A percentile compares a stretch with the other conserved stretches of the same genome.
Conservation (phyloP, 2,797 vertebrate species). For the Florisuga fusca region DNA sequence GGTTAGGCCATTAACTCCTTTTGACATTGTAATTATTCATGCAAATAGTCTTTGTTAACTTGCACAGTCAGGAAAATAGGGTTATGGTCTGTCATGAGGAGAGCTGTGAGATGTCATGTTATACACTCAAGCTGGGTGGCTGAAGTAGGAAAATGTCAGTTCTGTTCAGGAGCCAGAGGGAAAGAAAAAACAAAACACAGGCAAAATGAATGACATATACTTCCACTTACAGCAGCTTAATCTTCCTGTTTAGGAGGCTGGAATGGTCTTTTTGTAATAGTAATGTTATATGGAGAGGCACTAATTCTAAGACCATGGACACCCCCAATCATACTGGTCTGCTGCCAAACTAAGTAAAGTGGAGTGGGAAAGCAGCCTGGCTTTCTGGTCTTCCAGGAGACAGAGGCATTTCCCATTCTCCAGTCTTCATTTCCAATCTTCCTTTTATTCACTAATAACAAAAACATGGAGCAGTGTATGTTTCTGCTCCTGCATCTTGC, state of each 20-base stretch:
- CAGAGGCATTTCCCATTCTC: neutral
- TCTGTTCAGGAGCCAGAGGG: neutral
- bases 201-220: neutral
- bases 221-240: neutral
- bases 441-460: slow-evolving; percentile 38
- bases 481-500: slow-evolving; percentile 59
- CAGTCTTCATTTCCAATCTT: neutral
- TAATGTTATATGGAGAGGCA: neutral
- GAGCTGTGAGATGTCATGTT: neutral
- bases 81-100: rapidly evolving
- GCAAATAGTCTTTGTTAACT: neutral
- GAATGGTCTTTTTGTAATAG: neutral
- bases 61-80: neutral
- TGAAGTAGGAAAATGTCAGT: neutral
- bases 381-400: neutral
- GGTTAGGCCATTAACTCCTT: neutral
- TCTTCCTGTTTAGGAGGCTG: neutral
- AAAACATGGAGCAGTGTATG: slow-evolving; percentile 39
- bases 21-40: neutral
- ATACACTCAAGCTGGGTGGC: neutral
- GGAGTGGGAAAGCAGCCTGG: neutral
- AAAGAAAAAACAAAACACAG: neutral
- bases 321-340: neutral
- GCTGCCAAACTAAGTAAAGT: neutral
- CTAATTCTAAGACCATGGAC: neutral